A percentile compares a stretch with the other conserved stretches of the same genome.
Conservation (phyloP, 1,140 invertebrate genomes). For the Drosophila repletoides region DNA sequence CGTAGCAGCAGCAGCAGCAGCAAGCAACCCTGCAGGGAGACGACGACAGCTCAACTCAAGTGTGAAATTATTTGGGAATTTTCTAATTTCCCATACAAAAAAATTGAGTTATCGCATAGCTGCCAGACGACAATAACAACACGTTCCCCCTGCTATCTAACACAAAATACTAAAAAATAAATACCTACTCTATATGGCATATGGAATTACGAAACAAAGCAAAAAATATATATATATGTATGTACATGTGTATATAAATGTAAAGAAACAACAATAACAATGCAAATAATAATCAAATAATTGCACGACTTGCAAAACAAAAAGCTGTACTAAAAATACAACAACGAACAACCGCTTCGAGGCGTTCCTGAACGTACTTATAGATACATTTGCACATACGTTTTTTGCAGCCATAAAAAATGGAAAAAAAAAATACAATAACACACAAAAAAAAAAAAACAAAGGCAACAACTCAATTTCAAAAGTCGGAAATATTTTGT, state of each 20-base stretch:
- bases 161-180: conserved; percentile 3
- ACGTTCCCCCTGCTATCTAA: conserved; percentile 36
- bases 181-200: conserved; percentile 9
- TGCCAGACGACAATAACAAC: conserved; percentile 28
- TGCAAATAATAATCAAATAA: conserved; percentile 67
- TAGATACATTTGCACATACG: conserved; percentile 30
- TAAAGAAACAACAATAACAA: conserved; percentile 53
- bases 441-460: conserved; percentile 1
- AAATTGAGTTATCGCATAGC: conserved; percentile 71
- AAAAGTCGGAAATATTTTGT: conserved; percentile 30
- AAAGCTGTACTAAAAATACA: conserved; percentile 21
- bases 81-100: conserved; percentile 70
- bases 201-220: conserved; percentile 55
- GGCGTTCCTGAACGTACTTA: conserved; percentile 43
- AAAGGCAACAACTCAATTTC: conserved; percentile 28
- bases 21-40: conserved; percentile 2
- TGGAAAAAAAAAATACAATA: conserved; percentile 2
- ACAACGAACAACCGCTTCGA: conserved; percentile 27
- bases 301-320: conserved; percentile 68
- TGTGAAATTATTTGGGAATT: conserved; percentile 78
- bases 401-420: not conserved
- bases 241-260: conserved; percentile 52
- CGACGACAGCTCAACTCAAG: conserved; percentile 46
- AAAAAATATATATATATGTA: conserved; percentile 25
- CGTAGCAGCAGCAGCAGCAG: conserved; percentile 22